Evolutionary conservation across 1,140 invertebrate species (phyloP).

Genomic region (Atta cephalotes): DNA sequence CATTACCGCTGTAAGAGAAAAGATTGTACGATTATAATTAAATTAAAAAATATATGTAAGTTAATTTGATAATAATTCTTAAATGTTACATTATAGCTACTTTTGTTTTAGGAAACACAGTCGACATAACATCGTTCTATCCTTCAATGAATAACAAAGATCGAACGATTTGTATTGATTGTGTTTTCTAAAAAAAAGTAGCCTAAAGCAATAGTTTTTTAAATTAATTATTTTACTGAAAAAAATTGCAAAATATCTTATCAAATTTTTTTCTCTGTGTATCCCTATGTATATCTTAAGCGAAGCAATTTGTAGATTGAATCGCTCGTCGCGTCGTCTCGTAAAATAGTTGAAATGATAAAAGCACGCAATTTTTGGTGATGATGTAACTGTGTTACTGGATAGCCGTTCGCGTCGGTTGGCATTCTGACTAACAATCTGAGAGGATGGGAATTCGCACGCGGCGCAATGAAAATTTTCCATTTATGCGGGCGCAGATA

Average conservation of each 20-base stretch:
- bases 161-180: too few relatives aligned
- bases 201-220: not conserved
- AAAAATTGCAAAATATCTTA: not conserved
- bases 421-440: constrained; percentile 35
- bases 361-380: constrained; percentile 21
- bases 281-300: not conserved
- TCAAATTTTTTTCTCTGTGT: not conserved
- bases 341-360: constrained; percentile 9
- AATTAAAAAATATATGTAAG: not conserved
- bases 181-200: too few relatives aligned
- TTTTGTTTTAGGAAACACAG: too few relatives aligned
- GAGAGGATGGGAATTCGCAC: constrained; percentile 2
- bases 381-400: constrained; percentile 11
- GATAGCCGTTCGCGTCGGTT: not conserved
- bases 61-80: constrained; percentile 6
- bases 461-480: constrained; percentile 59
- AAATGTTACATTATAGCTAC: not conserved
- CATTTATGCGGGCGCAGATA: constrained; percentile 46
- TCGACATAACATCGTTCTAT: too few relatives aligned
- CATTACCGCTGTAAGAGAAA: not conserved
- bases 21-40: not conserved
- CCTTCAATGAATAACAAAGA: too few relatives aligned
- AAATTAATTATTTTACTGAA: not conserved
- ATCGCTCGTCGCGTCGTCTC: constrained; percentile 26
- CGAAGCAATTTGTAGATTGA: constrained; percentile 31